These are phyloP conservation scores for Caradrina clavipalpis DNA, from an alignment of 2,888 invertebrate genomes.

Conservation along the genomic window DNA sequence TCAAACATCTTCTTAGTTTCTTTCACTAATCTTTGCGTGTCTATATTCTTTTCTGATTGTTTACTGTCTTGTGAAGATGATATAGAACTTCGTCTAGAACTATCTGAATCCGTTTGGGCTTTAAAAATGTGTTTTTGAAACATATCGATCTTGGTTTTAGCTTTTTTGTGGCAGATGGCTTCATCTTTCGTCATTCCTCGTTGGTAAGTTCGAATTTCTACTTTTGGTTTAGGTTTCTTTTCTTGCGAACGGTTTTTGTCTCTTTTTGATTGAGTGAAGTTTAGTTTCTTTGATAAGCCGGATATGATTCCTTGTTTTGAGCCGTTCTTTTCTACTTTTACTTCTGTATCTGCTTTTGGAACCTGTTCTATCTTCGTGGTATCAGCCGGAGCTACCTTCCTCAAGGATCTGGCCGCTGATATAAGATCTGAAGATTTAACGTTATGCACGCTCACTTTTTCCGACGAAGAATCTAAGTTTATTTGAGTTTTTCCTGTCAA, in stretches of 20 bases:
- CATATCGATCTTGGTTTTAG: slow-evolving; percentile 87
- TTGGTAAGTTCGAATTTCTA: slow-evolving; percentile 85
- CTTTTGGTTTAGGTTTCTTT: slow-evolving; percentile 78
- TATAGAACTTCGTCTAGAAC: slow-evolving; percentile 81
- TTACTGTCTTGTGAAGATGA: slow-evolving; percentile 79
- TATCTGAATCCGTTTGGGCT: slow-evolving; percentile 84
- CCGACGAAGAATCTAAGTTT: slow-evolving; percentile 63
- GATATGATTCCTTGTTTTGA: slow-evolving; percentile 80
- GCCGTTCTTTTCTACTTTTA: slow-evolving; percentile 67
- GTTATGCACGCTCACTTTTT: slow-evolving; percentile 80
- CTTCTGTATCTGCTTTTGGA: slow-evolving; percentile 40
- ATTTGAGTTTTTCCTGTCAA: slow-evolving; percentile 69
- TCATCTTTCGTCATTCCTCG: slow-evolving; percentile 84
- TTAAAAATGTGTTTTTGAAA: slow-evolving; percentile 87
- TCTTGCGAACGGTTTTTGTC: slow-evolving; percentile 75
- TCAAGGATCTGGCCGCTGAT: slow-evolving; percentile 77
- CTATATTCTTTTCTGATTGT: slow-evolving; percentile 64
- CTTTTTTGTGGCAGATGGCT: slow-evolving; percentile 84
- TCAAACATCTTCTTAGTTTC: slow-evolving; percentile 84
- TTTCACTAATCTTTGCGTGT: slow-evolving; percentile 73
- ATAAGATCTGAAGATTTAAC: slow-evolving; percentile 80
- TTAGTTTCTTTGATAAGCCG: slow-evolving; percentile 81
- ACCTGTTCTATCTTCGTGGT: slow-evolving; percentile 34
- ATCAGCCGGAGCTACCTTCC: slow-evolving; percentile 69
- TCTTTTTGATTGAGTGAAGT: slow-evolving; percentile 82